Evolutionary conservation across 2,113 vertebrate species (phyloP).

Genomic region (Tachuris rubrigastra): DNA sequence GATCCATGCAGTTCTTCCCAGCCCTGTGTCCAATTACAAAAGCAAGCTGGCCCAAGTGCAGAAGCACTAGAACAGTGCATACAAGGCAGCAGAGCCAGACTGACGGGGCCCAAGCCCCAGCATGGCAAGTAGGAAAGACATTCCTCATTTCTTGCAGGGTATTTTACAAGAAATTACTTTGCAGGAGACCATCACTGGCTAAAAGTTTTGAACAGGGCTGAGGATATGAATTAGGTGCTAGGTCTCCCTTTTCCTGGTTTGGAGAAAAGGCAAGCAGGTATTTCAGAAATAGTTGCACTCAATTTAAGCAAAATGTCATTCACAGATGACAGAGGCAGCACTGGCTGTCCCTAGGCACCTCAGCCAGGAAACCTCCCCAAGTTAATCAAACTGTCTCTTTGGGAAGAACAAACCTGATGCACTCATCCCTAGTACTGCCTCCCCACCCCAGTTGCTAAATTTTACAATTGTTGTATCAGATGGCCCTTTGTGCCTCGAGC

Average conservation of each 20-base stretch:
- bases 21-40: background rate
- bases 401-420: too few species aligned
- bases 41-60: background rate
- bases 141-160: background rate
- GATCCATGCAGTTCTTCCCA: background rate
- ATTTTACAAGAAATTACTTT: background rate
- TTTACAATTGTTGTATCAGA: background rate
- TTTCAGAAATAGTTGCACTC: background rate
- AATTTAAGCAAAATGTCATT: background rate
- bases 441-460: background rate
- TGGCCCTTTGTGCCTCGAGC: background rate
- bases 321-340: background rate
- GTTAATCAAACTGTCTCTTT: background rate
- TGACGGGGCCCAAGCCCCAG: background rate
- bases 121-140: background rate
- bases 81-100: background rate
- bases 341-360: background rate
- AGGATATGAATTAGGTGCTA: background rate
- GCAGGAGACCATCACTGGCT: background rate
- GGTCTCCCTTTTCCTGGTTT: background rate
- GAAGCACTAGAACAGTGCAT: background rate
- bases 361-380: fast-evolving
- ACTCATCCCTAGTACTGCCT: background rate
- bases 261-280: background rate
- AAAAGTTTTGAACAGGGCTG: background rate